Evolutionary conservation across 2,113 vertebrate genomes (phyloP), one percentile per base, ranked within the genome.

Genomic region (Heterochromis multidens): DNA sequence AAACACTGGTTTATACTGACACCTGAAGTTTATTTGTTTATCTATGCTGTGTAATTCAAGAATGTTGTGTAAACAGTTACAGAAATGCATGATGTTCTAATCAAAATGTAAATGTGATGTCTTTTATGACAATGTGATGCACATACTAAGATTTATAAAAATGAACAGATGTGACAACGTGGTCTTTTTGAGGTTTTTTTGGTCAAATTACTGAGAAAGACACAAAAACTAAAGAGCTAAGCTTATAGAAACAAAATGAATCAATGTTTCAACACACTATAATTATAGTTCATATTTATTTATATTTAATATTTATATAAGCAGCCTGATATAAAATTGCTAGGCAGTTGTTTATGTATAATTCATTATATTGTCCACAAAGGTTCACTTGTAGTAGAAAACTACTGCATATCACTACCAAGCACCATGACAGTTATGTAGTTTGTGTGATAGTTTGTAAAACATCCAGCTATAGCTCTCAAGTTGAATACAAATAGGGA

Each of bases 191-290:
- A 14, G 52, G 77, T 87, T 54, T 85, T 77, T 21, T 94, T 23
- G n/a, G n/a, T 90, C 1, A 33, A 93, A 90, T 91, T 95, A 93
- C 80, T 90, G 90, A 95, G 93, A 94, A 92, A 87, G 93, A 89
- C 76, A 85, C 81, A 88, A 88, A 95, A 93, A 82, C 93, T 93
- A 90, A 87, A 95, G 94, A 94, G 84, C 80, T 52, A 81, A 58
- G 29, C 76, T 76, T 88, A 81, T 17, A 90, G 37, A 40, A 29
- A 7, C 25, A 6, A 7, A 58, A 58, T 27, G 1, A 60, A 60
- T 60, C 2, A 17, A 17, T 60, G 25, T 29, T 60, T 60, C 14
- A 60, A 29, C 25, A 31, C 27, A 14, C 14, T 60, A 58, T 25
- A 59, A 59, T 27, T n/a, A 59, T 23, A 25, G 23, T 0, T 25